Evolutionary conservation across 2,113 vertebrate species (phyloP).

Genomic region (Ptychochromis oligacanthus): DNA sequence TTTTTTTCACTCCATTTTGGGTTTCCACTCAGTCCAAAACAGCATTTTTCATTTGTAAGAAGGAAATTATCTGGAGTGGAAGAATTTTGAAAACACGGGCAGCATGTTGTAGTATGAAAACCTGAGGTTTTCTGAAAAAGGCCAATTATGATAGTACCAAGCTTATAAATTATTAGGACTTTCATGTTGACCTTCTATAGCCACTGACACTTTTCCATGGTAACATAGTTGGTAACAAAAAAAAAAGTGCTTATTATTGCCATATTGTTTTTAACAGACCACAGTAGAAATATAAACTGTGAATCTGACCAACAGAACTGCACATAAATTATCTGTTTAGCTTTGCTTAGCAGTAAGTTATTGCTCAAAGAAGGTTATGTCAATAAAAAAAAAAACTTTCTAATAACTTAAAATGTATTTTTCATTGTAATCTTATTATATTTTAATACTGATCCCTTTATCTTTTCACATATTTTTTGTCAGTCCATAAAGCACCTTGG

Average conservation of each 20-base stretch:
- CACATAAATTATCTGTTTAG: not conserved
- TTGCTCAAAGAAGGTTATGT: not conserved
- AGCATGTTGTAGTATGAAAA: not conserved
- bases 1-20: not conserved
- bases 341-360: fast-evolving
- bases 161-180: not conserved
- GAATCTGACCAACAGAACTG: not conserved
- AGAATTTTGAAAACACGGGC: not conserved
- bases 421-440: not conserved
- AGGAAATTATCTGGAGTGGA: not conserved
- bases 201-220: fast-evolving
- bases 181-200: not conserved
- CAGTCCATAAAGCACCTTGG: not conserved
- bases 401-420: not conserved
- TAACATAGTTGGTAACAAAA: not conserved
- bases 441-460: not conserved
- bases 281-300: fast-evolving
- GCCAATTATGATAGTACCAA: not conserved
- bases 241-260: not conserved
- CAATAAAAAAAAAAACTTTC: not conserved
- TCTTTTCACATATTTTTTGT: not conserved
- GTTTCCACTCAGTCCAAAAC: not conserved
- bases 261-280: not conserved
- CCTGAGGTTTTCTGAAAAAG: not conserved
- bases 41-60: not conserved